Evolutionary conservation across 1,140 invertebrate genomes (phyloP).

Genomic region (Cyrtorhinus lividipennis): DNA sequence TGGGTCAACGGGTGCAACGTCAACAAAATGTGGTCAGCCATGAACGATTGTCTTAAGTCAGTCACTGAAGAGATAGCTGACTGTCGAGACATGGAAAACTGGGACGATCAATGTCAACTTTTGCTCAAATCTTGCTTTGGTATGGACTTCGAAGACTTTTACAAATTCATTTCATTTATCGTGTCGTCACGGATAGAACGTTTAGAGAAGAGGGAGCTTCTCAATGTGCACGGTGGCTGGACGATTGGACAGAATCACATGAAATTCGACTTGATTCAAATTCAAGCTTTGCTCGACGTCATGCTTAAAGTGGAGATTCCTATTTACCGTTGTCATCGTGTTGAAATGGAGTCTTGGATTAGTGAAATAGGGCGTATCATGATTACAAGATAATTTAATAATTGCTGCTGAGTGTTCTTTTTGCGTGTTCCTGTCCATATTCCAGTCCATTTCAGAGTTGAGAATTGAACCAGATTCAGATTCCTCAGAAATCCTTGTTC

Average conservation of each 20-base stretch:
- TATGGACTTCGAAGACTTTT: conserved; percentile 61
- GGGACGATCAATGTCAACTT: conserved; percentile 56
- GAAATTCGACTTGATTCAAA: conserved; percentile 31
- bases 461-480: too few species aligned
- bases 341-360: neutral
- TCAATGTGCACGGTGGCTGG: conserved; percentile 28
- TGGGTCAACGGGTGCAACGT: conserved; percentile 91
- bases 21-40: conserved; percentile 48
- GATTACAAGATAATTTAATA: too few species aligned
- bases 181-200: conserved; percentile 35
- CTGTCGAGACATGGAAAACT: conserved; percentile 53
- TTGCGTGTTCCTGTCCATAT: too few species aligned
- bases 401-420: too few species aligned
- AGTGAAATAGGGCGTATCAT: neutral
- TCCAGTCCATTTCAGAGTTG: too few species aligned
- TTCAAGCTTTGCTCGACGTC: conserved; percentile 13
- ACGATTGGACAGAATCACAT: conserved; percentile 31
- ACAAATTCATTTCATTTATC: conserved; percentile 49
- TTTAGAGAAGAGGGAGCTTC: conserved; percentile 25
- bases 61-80: conserved; percentile 69
- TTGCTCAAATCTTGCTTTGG: conserved; percentile 70
- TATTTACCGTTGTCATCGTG: neutral
- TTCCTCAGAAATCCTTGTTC: too few species aligned
- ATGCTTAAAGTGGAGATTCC: neutral
- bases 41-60: conserved; percentile 45